Percentiles rank a stretch among this genome's conserved stretches.
Evolutionary conservation across 2,888 invertebrate genomes (phyloP).

Genomic region (Norana najaformis): DNA sequence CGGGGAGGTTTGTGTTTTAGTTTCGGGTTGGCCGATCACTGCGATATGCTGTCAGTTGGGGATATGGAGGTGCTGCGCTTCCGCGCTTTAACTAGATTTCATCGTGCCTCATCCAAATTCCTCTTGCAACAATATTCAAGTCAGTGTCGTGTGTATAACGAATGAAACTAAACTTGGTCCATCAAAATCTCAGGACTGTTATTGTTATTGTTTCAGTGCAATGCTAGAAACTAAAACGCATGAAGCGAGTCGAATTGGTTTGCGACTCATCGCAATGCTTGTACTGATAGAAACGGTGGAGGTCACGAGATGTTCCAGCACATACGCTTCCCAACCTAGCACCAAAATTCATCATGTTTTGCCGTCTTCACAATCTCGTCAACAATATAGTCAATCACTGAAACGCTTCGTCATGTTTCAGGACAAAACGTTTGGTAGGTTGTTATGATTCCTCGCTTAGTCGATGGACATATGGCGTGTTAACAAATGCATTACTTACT

Average conservation of each 20-base stretch:
- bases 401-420: conserved; percentile 13
- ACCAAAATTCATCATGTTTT: neutral
- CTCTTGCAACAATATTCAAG: no score
- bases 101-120: no score
- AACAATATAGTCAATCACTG: neutral
- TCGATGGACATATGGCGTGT: no score
- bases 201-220: neutral
- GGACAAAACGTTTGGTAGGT: neutral
- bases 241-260: neutral
- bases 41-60: no score
- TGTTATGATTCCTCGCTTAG: no score
- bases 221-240: neutral
- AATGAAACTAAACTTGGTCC: neutral
- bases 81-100: no score
- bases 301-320: neutral
- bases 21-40: no score
- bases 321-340: neutral
- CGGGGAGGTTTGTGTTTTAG: no score
- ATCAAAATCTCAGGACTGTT: neutral
- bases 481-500: no score
- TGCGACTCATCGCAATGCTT: neutral
- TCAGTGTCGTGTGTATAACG: neutral
- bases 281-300: neutral
- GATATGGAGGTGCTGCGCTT: no score
- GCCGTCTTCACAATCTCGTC: neutral